Evolutionary conservation across 2,888 invertebrate species (phyloP).

Genomic region (Carterocephalus palaemon): DNA sequence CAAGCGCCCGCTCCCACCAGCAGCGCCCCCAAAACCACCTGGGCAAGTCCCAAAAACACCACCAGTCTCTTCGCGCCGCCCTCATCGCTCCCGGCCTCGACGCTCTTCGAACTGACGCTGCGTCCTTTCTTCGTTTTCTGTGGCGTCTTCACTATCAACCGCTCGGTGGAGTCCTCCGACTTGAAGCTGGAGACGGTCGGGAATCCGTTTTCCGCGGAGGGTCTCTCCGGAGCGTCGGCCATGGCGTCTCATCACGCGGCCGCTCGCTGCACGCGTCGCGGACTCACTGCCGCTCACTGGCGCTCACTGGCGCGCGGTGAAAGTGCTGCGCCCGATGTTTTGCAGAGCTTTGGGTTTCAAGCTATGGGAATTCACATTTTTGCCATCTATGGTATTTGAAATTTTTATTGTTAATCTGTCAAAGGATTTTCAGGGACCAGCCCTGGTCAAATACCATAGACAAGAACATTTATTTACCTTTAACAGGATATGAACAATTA

Average conservation of each 20-base stretch:
- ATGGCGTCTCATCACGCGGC: conserved; percentile 37
- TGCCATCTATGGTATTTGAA: no score
- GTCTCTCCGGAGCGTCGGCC: conserved; percentile 41
- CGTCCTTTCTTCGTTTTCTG: conserved; percentile 55
- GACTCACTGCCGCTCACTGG: conserved; percentile 28
- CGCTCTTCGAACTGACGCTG: conserved; percentile 67
- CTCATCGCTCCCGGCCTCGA: conserved; percentile 57
- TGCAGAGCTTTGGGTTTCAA: conserved; percentile 23
- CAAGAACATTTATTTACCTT: no score
- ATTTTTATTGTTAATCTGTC: no score
- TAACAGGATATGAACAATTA: no score
- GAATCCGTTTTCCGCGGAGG: conserved; percentile 42
- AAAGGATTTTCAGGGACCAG: no score
- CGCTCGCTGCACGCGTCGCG: conserved; percentile 33
- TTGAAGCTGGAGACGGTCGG: conserved; percentile 70
- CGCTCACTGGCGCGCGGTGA: conserved; percentile 35
- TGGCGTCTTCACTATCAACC: conserved; percentile 77
- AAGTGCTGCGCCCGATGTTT: conserved; percentile 39
- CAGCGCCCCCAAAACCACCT: conserved; percentile 81
- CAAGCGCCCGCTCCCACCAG: conserved; percentile 81
- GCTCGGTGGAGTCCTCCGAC: conserved; percentile 78
- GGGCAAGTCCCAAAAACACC: conserved; percentile 77
- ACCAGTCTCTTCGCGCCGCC: conserved; percentile 54
- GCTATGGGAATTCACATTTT: conserved; percentile 10
- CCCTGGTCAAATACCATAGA: no score